A percentile compares a stretch with the other conserved stretches of the same genome.
These are phyloP conservation scores for Nematostella vectensis DNA, from an alignment of 92 coral and sea anemone genomes.

Conservation along the genomic window DNA sequence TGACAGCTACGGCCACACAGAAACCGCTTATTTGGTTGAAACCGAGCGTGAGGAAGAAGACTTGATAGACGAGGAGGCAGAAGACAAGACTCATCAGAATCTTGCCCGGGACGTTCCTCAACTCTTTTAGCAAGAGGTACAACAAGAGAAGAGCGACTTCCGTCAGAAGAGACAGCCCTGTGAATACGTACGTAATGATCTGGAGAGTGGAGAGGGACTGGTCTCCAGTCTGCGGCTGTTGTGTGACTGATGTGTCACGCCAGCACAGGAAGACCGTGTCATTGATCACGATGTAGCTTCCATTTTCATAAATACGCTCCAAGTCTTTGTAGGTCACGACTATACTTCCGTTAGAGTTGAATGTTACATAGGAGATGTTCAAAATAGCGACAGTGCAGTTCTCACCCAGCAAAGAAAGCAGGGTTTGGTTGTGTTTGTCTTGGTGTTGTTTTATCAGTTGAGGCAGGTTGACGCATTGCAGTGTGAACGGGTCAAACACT, in stretches of 20 bases:
- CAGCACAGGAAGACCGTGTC: background rate
- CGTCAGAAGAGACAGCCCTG: slow-evolving; percentile 15
- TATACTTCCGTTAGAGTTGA: slow-evolving; percentile 4
- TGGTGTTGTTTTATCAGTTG: background rate
- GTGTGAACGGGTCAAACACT: background rate
- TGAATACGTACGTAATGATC: slow-evolving; percentile 12
- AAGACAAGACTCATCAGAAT: slow-evolving; percentile 23
- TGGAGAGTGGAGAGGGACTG: background rate
- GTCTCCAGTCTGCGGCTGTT: background rate
- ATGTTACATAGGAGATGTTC: background rate
- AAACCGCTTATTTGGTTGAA: slow-evolving; percentile 11
- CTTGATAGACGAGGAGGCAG: slow-evolving; percentile 24
- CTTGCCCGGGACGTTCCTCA: slow-evolving; percentile 34
- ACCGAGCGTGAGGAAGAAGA: background rate
- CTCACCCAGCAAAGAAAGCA: background rate
- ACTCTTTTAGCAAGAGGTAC: slow-evolving; percentile 7
- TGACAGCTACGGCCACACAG: slow-evolving; percentile 17
- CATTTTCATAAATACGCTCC: background rate
- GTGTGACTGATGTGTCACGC: too few species aligned
- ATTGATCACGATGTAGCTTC: background rate
- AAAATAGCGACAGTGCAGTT: slow-evolving; percentile 3
- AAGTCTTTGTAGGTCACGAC: background rate
- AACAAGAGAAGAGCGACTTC: slow-evolving; percentile 12
- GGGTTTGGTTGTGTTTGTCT: background rate
- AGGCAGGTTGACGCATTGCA: background rate